phyloP scores from a whole-genome alignment of 1,140 invertebrate genomes.

The Drosophila tropicalis region DNA sequence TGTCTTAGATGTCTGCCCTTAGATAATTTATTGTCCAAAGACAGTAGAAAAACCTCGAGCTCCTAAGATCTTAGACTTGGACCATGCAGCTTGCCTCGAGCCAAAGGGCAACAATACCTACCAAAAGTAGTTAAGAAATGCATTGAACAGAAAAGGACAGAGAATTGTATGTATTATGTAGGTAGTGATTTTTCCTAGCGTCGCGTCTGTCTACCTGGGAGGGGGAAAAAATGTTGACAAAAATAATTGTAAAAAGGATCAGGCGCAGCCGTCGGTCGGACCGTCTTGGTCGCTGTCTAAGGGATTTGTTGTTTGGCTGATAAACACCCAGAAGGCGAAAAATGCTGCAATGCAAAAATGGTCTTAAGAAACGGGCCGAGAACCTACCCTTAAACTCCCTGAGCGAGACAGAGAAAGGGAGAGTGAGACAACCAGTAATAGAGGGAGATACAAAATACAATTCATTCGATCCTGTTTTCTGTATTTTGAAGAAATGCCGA shows the following conservation, averaged over 20 bases:
- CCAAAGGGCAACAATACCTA: slow-evolving; percentile 39
- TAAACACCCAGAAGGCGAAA: slow-evolving; percentile 61
- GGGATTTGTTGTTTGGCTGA: slow-evolving; percentile 61
- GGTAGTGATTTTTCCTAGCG: slow-evolving; percentile 56
- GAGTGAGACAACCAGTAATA: slow-evolving; percentile 17
- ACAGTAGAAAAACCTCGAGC: slow-evolving; percentile 14
- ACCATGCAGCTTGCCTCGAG: slow-evolving; percentile 54
- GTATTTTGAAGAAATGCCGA: slow-evolving; percentile 17
- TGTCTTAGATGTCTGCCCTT: slow-evolving; percentile 19
- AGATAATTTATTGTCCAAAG: slow-evolving; percentile 55
- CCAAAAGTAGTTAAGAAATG: slow-evolving; percentile 10
- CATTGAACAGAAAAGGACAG: neutral
- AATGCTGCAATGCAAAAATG: slow-evolving; percentile 74
- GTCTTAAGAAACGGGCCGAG: slow-evolving; percentile 54
- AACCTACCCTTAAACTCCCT: slow-evolving; percentile 28
- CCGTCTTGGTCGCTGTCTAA: slow-evolving; percentile 26
- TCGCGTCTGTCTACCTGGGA: slow-evolving; percentile 51
- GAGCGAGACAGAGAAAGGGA: neutral
- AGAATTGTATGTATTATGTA: slow-evolving; percentile 24
- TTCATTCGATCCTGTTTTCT: slow-evolving; percentile 48
- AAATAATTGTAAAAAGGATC: slow-evolving; percentile 76
- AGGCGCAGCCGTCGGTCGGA: slow-evolving; percentile 21
- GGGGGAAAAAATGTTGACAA: slow-evolving; percentile 61
- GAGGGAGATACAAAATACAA: neutral
- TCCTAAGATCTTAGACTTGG: slow-evolving; percentile 16